Evolutionary conservation across 2,888 invertebrate species (phyloP), one percentile per base, ranked within the genome.

Genomic region (Mechanitis messenoides): DNA sequence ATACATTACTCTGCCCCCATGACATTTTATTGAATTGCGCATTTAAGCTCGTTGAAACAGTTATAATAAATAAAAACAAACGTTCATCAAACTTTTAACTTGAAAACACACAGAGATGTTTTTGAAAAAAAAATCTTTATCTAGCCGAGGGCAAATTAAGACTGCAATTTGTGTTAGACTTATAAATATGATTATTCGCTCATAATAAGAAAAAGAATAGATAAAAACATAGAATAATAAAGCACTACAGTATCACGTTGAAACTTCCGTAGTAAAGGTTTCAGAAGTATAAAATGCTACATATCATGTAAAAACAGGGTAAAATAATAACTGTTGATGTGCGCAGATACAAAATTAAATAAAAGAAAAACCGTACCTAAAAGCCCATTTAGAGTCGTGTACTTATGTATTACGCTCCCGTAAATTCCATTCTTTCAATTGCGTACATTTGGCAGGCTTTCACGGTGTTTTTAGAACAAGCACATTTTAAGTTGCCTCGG

Each of bases 401-500:
- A 64, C 28, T 35, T 2, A 33, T 35, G 46, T 4, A 64, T 64
- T 46, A 53, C 3, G 3, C 0, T 31, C 3, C 61, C 68, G 70
- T 80, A 58, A 74, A 61, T 74, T 68, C 56, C 31, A 28, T 45
- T 61, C 56, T 69, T 60, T 71, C 76, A 78, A 77, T 77, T 76
- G 76, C 78, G 71, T 71, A 75, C 76, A 80, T 81, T 84, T 84
- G 81, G 82, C 81, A 80, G 78, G 68, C 72, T 74, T 74, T 75
- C 75, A 71, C 74, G 72, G 70, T 76, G 79, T 81, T 83, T 82
- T 82, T 78, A 80, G 79, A 79, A 79, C 80, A 78, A 80, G 79
- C 78, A 74, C 77, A 75, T 78, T 82, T 79, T 77, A 79, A 80
- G 75, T 78, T 70, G 71, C 74, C 70, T 59, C 74, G 72, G 69